Evolutionary conservation across 2,113 vertebrate genomes (phyloP).

Genomic region (Alouatta palliata): DNA sequence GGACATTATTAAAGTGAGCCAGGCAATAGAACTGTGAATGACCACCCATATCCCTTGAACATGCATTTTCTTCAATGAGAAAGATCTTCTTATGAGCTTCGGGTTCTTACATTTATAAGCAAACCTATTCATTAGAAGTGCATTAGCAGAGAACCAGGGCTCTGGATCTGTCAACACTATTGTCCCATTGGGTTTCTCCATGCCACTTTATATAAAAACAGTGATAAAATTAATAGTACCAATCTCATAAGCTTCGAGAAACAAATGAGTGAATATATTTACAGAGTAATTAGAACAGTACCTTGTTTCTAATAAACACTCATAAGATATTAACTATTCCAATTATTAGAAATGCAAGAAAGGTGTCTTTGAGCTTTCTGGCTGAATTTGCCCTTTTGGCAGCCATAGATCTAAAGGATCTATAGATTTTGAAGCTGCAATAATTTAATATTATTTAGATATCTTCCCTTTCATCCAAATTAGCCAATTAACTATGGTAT

Average conservation of each 20-base stretch:
- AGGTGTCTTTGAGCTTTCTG: neutral
- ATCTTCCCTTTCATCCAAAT: neutral
- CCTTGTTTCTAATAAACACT: neutral
- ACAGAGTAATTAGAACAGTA: neutral
- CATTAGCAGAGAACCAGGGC: neutral
- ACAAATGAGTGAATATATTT: neutral
- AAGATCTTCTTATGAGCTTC: neutral
- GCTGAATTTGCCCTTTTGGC: neutral
- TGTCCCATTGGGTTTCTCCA: neutral
- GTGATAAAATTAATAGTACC: neutral
- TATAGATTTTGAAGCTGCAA: neutral
- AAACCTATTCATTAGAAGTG: neutral
- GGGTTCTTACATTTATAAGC: neutral
- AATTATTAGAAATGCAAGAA: constrained; percentile 24
- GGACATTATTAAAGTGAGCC: neutral
- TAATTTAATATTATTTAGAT: neutral
- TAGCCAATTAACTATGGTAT: neutral
- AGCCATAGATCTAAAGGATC: neutral
- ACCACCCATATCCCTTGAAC: neutral
- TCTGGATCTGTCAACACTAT: neutral
- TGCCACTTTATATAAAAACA: neutral
- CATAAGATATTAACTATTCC: constrained; percentile 12
- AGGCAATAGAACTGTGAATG: neutral
- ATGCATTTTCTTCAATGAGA: neutral
- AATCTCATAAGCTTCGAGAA: neutral